Base-by-base conservation (phyloP, 23 tunicate genomes). In the Halocynthia aurantium region DNA sequence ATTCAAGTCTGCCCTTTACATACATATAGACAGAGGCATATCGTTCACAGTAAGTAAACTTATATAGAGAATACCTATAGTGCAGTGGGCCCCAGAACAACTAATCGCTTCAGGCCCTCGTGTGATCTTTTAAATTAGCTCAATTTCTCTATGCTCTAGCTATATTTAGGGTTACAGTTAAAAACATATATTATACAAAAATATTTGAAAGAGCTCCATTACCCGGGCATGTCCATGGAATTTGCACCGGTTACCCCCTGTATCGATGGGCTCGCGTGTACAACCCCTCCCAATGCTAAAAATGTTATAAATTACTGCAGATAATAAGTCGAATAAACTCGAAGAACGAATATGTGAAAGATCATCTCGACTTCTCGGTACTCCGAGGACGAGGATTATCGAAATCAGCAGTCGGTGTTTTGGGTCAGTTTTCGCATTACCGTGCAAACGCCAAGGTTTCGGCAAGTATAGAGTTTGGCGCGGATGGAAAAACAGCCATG, bases 301-400 rank as follows among this genome's bases (percentile, higher is more conserved):
- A 31, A 31, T 31, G 44, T 31, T 1, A 31, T 31, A 4, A 31
- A 31, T 31, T 31, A 31, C 44, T 31, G 44, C 70, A 71, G 76
- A 55, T 71, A 8, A 52, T 71, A 0, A 52, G 57, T 50, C 31
- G 57, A 51, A 52, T 71, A 11, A 71, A 71, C n/a, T 71, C 76
- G 19, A 71, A 71, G n/a, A 71, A 50, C n/a, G 19, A 51, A 52
- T 71, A 20, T 6, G 76, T 71, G 5, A 51, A 55, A 71, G 57
- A 71, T 52, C 76, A 71, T 71, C 76, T 71, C 10, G 76, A 71
- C 49, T 71, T 71, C 56, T 53, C 76, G 0, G 76, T 71, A 10
- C 12, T 71, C 10, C 19, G 57, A 52, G 57, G 76, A 71, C 22
- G 49, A 44, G 76, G 76, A 20, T 15, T 71, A 21, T 44, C 76